phyloP scores from a whole-genome alignment of 2,797 vertebrate species.

The Sebastes diploproa region DNA sequence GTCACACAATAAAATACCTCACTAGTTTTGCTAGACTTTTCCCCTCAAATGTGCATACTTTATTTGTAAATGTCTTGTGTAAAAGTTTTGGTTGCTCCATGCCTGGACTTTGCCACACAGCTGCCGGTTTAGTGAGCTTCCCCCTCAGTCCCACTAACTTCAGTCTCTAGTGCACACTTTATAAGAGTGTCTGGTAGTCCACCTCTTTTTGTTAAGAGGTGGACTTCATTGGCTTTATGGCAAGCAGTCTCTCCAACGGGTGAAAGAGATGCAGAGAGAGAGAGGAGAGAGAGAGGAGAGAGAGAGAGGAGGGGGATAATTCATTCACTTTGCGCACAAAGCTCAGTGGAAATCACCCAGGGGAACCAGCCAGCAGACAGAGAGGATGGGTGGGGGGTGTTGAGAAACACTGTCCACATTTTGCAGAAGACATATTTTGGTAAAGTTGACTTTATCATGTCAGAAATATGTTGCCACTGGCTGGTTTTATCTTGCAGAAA shows the following conservation, averaged over 20 bases:
- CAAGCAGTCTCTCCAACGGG: slow-evolving; percentile 82
- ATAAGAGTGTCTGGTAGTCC: slow-evolving; percentile 67
- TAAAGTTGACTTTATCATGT: neutral
- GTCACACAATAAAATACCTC: neutral
- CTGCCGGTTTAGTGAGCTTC: slow-evolving; percentile 43
- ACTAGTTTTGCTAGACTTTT: neutral
- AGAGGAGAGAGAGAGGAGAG: slow-evolving; percentile 9
- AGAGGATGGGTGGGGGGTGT: slow-evolving; percentile 65
- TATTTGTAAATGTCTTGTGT: neutral
- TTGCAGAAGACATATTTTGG: neutral
- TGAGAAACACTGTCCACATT: slow-evolving; percentile 39
- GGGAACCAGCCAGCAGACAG: slow-evolving; percentile 75
- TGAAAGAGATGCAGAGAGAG: slow-evolving; percentile 40
- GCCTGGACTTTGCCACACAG: slow-evolving; percentile 5
- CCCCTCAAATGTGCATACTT: neutral
- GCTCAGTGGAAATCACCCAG: slow-evolving; percentile 83
- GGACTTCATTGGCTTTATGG: slow-evolving; percentile 91
- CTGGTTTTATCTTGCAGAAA: neutral
- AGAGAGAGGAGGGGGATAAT: slow-evolving; percentile 65
- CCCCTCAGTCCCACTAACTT: slow-evolving; percentile 53
- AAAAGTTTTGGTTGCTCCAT: neutral
- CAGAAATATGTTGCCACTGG: neutral
- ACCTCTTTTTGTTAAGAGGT: slow-evolving; percentile 81
- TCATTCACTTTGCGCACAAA: slow-evolving; percentile 85
- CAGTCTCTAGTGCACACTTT: slow-evolving; percentile 67